These are phyloP conservation scores for Lobophora halterata DNA, from an alignment of 2,888 invertebrate genomes.

Conservation along the genomic window DNA sequence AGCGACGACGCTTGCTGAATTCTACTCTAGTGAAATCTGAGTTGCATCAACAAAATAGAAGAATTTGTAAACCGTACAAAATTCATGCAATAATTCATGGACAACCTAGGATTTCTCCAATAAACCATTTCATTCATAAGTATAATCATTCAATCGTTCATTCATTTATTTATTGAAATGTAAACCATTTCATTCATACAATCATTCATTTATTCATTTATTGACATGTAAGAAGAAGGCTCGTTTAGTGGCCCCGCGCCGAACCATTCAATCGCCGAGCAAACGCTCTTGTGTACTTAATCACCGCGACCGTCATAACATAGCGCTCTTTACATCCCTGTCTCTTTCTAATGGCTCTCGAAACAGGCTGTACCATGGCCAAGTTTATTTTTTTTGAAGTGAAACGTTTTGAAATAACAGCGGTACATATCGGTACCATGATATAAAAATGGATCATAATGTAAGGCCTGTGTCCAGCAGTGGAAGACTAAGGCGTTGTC, in stretches of 20 bases:
- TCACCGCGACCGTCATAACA: conserved; percentile 38
- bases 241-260: conserved; percentile 21
- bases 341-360: conserved; percentile 27
- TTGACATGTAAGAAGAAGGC: conserved; percentile 1
- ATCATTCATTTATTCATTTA: no score
- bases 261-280: conserved; percentile 35
- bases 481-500: no score
- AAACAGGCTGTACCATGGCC: conserved; percentile 26
- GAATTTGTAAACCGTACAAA: no score
- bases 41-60: no score
- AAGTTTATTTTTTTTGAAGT: conserved; percentile 22
- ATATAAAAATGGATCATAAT: neutral
- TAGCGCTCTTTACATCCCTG: conserved; percentile 37
- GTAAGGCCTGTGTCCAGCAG: neutral
- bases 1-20: no score
- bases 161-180: no score
- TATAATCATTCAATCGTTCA: neutral
- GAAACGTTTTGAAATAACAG: conserved; percentile 4
- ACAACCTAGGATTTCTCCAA: no score
- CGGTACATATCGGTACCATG: conserved; percentile 1
- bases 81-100: no score
- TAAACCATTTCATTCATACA: no score
- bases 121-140: no score
- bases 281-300: conserved; percentile 38
- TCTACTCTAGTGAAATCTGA: no score